Base-by-base conservation (phyloP, 2,888 invertebrate species). In the Ochropleura plecta region DNA sequence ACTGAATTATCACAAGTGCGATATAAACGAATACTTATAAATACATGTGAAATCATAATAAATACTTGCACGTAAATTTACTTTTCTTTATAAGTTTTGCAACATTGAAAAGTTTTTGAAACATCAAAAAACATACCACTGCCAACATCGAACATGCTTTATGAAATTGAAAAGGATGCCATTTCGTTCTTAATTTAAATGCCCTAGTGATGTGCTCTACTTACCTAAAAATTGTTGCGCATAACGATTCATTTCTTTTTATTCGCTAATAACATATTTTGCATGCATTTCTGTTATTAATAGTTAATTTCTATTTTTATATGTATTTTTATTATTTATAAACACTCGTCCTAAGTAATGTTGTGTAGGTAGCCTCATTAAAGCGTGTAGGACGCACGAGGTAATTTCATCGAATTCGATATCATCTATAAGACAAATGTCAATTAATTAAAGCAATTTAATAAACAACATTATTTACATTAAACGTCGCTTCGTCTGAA, bases 1-100 rank as follows among this genome's bases (percentile, higher is more conserved):
- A 82, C 88, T 82, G 82, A 90, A 88, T 92, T 92, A 93, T 93
- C 91, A 89, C 85, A 81, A 87, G 78, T 87, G 75, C 70, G 81
- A 84, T 83, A 88, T 81, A 73, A 86, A 78, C 63, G 60, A 67
- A 81, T 82, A 83, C 87, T 85, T 86, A 86, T 60, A 71, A 76
- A 73, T 80, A 73, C 48, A 60, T 64, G 57, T 70, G 53, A 80
- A 81, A 81, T 81, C 73, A 84, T 71, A 84, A 81, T 81, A 77
- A 76, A 81, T 77, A 84, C 63, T 73, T 80, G 57, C 73, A 65
- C 49, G 40, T 66, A 81, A 49, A 14, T 42, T 66, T 55, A 63
- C n/a, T 73, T 59, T 64, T 4, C 57, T 63, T 49, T 59, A 8
- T 18, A 42, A 5, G 30, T 16, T 40, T 46, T 73, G 59, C 40